Evolutionary conservation across 2,797 vertebrate genomes (phyloP).

Genomic region (Taenioides sp.): DNA sequence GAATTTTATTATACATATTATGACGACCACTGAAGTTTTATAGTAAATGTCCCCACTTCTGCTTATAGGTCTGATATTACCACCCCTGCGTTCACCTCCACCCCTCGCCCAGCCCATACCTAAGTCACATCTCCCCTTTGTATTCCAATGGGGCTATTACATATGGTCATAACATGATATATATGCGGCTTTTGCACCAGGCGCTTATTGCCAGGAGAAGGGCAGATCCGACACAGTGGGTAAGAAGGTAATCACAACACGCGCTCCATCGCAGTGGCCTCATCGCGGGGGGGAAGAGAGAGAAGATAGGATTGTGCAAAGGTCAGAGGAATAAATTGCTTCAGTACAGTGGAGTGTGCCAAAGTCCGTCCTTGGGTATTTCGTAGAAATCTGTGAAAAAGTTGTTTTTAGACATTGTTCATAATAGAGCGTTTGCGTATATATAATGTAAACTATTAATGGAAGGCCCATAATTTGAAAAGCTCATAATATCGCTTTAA

Average conservation of each 20-base stretch:
- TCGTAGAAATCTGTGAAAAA: background rate
- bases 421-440: no score
- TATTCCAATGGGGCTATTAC: conserved; percentile 46
- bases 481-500: no score
- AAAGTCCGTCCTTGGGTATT: background rate
- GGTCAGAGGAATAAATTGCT: conserved; percentile 68
- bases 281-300: conserved; percentile 25
- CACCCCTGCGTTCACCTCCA: conserved; percentile 16
- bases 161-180: conserved; percentile 66
- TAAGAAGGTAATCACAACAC: conserved; percentile 63
- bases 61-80: conserved; percentile 55
- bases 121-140: conserved; percentile 26
- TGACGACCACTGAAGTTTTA: background rate
- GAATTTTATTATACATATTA: background rate
- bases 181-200: conserved; percentile 61
- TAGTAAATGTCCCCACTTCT: background rate
- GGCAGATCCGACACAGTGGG: conserved; percentile 47
- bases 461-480: no score
- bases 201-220: conserved; percentile 62
- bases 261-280: conserved; percentile 40
- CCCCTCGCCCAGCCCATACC: conserved; percentile 18
- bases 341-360: background rate
- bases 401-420: background rate
- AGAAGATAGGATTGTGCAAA: conserved; percentile 61
- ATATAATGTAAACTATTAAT: no score